These are phyloP conservation scores for Drosophila hawaiiensis DNA, from an alignment of 2,888 invertebrate species.

Conservation along the genomic window DNA sequence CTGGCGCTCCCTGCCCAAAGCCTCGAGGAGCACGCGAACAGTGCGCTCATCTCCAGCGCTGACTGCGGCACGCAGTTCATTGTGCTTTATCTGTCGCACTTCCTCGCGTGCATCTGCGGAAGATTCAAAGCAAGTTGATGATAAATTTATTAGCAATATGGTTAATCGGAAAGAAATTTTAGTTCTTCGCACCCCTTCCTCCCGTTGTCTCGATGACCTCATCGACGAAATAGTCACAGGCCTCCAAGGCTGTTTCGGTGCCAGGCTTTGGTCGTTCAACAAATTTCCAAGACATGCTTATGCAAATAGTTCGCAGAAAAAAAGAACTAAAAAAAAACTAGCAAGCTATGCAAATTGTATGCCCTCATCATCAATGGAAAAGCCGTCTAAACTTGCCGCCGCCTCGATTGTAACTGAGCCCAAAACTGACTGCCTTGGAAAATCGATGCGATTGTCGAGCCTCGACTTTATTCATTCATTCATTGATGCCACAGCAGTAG, in stretches of 20 bases:
- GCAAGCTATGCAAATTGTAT: conserved; percentile 36
- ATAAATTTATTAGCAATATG: background rate
- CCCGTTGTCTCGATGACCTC: conserved; percentile 88
- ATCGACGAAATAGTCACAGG: conserved; percentile 90
- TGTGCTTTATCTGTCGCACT: conserved; percentile 90
- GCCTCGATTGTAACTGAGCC: conserved; percentile 56
- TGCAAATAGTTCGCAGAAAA: conserved; percentile 40
- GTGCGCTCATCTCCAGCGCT: conserved; percentile 89
- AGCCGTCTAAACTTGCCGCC: conserved; percentile 24
- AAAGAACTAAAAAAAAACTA: background rate
- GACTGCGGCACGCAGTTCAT: conserved; percentile 91
- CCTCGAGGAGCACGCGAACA: conserved; percentile 89
- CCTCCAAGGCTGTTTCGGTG: conserved; percentile 89
- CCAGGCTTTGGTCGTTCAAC: conserved; percentile 84
- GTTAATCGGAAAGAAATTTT: background rate
- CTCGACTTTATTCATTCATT: conserved; percentile 54
- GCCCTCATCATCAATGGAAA: conserved; percentile 20
- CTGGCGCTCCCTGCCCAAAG: conserved; percentile 89
- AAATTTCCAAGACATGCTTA: conserved; percentile 85
- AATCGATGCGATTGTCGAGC: conserved; percentile 61
- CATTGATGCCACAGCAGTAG: conserved; percentile 46
- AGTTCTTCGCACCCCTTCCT: conserved; percentile 83
- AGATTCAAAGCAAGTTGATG: background rate
- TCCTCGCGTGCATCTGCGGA: conserved; percentile 88
- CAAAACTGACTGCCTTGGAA: conserved; percentile 42